Percentiles rank a stretch among this genome's conserved stretches.
phyloP scores from a whole-genome alignment of 2,888 invertebrate genomes.

The Drosophila kanekoi region DNA sequence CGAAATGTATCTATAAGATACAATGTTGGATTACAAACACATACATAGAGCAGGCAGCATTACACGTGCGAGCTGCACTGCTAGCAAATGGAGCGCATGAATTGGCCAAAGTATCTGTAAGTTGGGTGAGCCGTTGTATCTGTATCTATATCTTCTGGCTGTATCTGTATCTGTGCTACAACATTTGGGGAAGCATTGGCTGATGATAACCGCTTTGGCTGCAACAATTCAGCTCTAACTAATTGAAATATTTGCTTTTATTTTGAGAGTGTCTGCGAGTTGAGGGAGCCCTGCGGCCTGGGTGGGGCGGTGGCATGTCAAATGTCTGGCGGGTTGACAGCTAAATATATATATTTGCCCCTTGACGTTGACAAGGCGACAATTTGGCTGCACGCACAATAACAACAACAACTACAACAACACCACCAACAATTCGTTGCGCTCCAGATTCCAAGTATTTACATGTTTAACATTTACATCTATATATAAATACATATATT shows the following conservation, averaged over 20 bases:
- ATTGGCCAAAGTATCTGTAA: conserved; percentile 23
- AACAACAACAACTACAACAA: conserved; percentile 24
- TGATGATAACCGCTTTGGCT: conserved; percentile 31
- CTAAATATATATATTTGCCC: conserved; percentile 65
- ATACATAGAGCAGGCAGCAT: conserved; percentile 5
- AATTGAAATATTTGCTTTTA: conserved; percentile 66
- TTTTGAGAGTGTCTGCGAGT: conserved; percentile 14
- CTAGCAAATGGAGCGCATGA: conserved; percentile 65
- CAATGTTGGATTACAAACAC: conserved; percentile 48
- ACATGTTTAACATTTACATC: conserved; percentile 23
- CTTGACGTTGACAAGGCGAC: conserved; percentile 66
- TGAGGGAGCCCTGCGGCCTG: not conserved
- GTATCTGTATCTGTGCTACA: conserved; percentile 26
- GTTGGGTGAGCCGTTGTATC: not conserved
- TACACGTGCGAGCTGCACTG: conserved; percentile 33
- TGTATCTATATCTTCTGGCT: conserved; percentile 1
- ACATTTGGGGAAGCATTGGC: conserved; percentile 61
- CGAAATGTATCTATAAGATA: conserved; percentile 47
- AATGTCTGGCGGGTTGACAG: conserved; percentile 70
- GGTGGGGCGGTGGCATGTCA: conserved; percentile 54
- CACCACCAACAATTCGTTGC: conserved; percentile 47
- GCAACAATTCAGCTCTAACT: conserved; percentile 59
- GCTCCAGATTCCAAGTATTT: conserved; percentile 67
- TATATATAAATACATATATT: conserved; percentile 12
- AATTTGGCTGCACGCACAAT: conserved; percentile 58